phyloP scores from a whole-genome alignment of 2,888 invertebrate species.

The Incurvaria masculella region DNA sequence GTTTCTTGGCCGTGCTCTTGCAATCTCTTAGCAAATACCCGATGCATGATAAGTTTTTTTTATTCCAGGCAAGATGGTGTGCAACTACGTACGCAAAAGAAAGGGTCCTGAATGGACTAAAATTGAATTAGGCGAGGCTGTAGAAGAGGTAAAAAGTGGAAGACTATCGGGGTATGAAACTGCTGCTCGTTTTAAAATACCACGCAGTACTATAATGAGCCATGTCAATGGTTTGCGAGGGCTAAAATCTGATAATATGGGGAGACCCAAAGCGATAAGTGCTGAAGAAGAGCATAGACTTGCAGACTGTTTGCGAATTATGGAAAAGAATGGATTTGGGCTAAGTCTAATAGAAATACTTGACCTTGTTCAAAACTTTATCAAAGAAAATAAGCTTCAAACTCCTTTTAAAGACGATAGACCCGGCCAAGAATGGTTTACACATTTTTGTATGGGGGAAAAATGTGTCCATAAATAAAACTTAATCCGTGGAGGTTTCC shows the following conservation, averaged over 20 bases:
- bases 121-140: no score
- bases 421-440: conserved; percentile 18
- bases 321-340: conserved; percentile 19
- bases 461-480: conserved; percentile 18
- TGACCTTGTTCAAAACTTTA: conserved; percentile 13
- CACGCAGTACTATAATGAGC: conserved; percentile 10
- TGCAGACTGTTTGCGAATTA: conserved; percentile 14
- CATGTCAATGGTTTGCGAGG: conserved; percentile 16
- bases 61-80: not conserved
- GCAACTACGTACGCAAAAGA: not conserved
- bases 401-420: conserved; percentile 17
- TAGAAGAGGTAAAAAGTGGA: not conserved
- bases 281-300: conserved; percentile 15
- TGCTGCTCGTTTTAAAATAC: not conserved
- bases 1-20: no score
- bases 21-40: no score
- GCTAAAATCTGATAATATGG: conserved; percentile 11
- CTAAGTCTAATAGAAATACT: conserved; percentile 16
- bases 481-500: conserved; percentile 15
- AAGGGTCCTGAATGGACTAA: not conserved
- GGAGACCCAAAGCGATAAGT: conserved; percentile 15
- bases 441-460: conserved; percentile 15
- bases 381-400: conserved; percentile 14
- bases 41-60: no score
- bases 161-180: not conserved